Evolutionary conservation across 1,140 invertebrate species (phyloP), one percentile per base, ranked within the genome.

Genomic region (Armadillidium nasatum): DNA sequence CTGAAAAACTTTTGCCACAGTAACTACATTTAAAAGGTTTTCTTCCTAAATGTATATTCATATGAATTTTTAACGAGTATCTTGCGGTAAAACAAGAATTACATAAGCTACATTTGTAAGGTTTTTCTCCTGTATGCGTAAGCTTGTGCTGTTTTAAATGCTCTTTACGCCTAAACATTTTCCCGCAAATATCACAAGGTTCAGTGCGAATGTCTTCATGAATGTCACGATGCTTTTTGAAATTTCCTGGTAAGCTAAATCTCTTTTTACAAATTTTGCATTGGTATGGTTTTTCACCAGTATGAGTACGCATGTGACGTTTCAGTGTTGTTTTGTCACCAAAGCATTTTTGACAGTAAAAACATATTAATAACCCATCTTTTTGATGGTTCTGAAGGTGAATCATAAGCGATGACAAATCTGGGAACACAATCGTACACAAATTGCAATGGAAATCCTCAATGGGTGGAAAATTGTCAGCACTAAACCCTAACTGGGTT

Each of bases 1-100:
- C 87, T 21, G 87, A 87, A 81, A 88, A 88, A 3, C 86, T 85
- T 81, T 87, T 87, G 81, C 84, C 86, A 79, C 87, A 88, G 44
- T 80, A 80, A 21, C 73, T 71, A 69, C 81, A 82, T 46, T 77
- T 78, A 69, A 81, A 80, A 21, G 87, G 86, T 71, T 83, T 83
- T 78, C 87, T 86, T 10, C 84, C 84, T 66, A 87, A 82, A 82
- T 89, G 88, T 23, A 89, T 88, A 46, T 88, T 87, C 88, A 89
- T 89, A 82, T 89, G 88, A 10, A 89, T 89, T 82, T 83, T 82
- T 7, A 84, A 70, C 11, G 77, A 78, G 83, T 78, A 78, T 21
- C 93, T 93, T 44, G 93, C 85, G 0, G 92, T 93, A 82, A 94
- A 94, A 60, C 91, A 91, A 85, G 93, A 93, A 85, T 92, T 93